A percentile compares a stretch with the other conserved stretches of the same genome.
Conservation (phyloP, 2,888 invertebrate genomes). For the Cheilosia scutellata region DNA sequence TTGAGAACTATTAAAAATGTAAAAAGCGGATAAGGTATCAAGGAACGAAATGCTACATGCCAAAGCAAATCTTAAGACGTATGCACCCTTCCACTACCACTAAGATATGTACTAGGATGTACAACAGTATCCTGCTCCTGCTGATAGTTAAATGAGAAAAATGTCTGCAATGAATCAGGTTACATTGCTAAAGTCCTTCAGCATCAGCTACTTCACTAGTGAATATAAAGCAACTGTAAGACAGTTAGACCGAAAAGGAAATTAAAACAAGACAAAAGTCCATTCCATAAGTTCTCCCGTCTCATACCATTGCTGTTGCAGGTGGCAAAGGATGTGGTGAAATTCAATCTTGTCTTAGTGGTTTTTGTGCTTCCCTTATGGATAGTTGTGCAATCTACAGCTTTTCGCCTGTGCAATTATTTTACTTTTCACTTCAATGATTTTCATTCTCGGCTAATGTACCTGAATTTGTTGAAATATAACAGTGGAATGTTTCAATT, state of each 20-base stretch:
- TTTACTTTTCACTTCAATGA: conserved; percentile 19
- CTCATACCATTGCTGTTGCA: background rate
- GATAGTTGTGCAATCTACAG: conserved; percentile 5
- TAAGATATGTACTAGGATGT: background rate
- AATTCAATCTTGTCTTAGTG: conserved; percentile 1
- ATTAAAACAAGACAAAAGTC: conserved; percentile 16
- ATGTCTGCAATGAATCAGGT: conserved; percentile 26
- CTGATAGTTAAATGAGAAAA: conserved; percentile 18
- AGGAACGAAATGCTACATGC: background rate
- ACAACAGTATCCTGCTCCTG: background rate
- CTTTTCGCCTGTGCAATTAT: conserved; percentile 20
- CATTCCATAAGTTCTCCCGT: background rate
- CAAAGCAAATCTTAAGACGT: background rate
- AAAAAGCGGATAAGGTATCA: background rate
- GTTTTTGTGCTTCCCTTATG: background rate
- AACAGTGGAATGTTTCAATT: background rate
- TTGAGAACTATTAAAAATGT: background rate
- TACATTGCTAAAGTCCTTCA: background rate
- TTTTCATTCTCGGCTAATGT: conserved; percentile 1
- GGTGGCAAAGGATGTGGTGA: conserved; percentile 17
- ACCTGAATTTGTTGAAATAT: conserved; percentile 2
- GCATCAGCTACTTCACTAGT: background rate
- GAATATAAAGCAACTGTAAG: background rate
- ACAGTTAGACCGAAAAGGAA: conserved; percentile 24
- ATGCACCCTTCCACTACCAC: background rate